phyloP scores from a whole-genome alignment of 2,888 invertebrate species.

The Crossocerus cetratus region DNA sequence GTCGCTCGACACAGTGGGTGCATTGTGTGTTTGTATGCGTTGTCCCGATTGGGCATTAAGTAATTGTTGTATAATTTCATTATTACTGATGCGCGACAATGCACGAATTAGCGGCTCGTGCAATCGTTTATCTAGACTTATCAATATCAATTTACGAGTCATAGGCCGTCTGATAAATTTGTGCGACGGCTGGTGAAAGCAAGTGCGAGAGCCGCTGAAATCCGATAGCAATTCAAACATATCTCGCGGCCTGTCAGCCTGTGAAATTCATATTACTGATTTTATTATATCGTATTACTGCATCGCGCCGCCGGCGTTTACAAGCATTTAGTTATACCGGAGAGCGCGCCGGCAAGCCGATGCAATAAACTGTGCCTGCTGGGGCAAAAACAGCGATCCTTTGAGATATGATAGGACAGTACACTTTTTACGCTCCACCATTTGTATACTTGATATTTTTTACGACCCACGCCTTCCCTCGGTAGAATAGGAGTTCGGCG shows the following conservation, averaged over 20 bases:
- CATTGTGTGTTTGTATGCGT: too few species aligned
- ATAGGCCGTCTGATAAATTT: too few species aligned
- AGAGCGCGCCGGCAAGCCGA: not conserved
- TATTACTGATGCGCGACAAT: too few species aligned
- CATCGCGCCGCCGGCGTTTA: not conserved
- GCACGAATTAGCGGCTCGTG: not conserved
- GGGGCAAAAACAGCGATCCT: not conserved
- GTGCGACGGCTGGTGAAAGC: too few species aligned
- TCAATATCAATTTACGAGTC: too few species aligned
- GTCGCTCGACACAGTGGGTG: too few species aligned
- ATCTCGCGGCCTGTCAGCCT: too few species aligned
- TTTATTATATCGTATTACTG: not conserved
- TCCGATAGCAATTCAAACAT: too few species aligned
- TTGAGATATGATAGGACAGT: conserved; percentile 1
- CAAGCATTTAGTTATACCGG: not conserved
- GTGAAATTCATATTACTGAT: too few species aligned
- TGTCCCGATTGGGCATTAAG: too few species aligned
- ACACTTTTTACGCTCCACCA: not conserved
- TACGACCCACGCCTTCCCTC: not conserved
- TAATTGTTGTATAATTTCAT: too few species aligned
- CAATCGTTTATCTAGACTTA: not conserved
- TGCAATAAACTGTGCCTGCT: not conserved
- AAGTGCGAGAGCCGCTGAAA: too few species aligned
- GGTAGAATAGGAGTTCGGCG: not conserved
- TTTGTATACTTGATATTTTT: not conserved